A percentile compares a stretch with the other conserved stretches of the same genome.
phyloP scores from a whole-genome alignment of 2,888 invertebrate species.

The Cabera pusaria region DNA sequence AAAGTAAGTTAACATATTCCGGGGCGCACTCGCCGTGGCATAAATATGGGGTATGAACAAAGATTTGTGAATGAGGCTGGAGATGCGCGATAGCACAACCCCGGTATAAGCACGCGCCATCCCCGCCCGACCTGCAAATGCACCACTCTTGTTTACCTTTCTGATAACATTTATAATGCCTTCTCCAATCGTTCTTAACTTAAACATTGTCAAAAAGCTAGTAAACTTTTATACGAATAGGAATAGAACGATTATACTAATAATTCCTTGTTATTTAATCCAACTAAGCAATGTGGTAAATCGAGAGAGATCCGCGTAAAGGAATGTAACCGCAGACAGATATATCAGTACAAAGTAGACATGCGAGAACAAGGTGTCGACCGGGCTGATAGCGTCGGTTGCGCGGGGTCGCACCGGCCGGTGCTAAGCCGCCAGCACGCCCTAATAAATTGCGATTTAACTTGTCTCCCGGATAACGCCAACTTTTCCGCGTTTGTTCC shows the following conservation, averaged over 20 bases:
- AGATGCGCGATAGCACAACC: conserved; percentile 66
- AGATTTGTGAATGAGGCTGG: conserved; percentile 63
- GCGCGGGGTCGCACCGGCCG: conserved; percentile 38
- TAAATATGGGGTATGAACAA: conserved; percentile 50
- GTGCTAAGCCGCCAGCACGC: conserved; percentile 75
- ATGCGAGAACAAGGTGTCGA: conserved; percentile 1
- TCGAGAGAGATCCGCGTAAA: no score
- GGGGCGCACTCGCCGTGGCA: conserved; percentile 22
- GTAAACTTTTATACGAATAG: no score
- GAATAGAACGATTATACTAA: no score
- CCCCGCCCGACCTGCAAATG: conserved; percentile 40
- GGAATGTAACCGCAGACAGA: not conserved
- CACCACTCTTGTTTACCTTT: conserved; percentile 35
- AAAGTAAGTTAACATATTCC: conserved; percentile 47
- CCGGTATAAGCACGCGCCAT: conserved; percentile 67
- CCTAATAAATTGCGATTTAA: conserved; percentile 84
- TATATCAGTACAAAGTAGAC: conserved; percentile 5
- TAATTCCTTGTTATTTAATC: no score
- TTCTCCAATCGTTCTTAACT: no score
- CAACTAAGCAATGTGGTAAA: no score
- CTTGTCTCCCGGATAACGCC: conserved; percentile 82
- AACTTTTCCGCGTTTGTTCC: conserved; percentile 82
- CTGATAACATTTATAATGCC: no score
- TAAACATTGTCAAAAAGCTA: no score
- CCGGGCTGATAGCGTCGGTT: conserved; percentile 24